These are phyloP conservation scores for Ceyx cyanopectus DNA, from an alignment of 2,113 vertebrate species.

Conservation along the genomic window DNA sequence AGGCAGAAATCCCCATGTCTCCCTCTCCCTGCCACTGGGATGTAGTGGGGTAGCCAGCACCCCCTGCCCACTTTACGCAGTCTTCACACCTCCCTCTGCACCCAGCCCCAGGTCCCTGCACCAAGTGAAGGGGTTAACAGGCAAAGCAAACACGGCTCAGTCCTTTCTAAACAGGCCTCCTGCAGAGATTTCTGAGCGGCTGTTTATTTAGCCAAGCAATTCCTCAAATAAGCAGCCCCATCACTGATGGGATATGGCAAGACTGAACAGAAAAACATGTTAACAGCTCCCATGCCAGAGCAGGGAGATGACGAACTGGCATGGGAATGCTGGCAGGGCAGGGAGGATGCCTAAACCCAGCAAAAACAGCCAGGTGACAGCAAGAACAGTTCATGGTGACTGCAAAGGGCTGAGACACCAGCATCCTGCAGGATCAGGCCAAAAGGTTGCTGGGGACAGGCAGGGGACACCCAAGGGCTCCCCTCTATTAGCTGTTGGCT, in stretches of 20 bases:
- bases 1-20: neutral
- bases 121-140: neutral
- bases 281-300: neutral
- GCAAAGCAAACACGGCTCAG: neutral
- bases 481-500: neutral
- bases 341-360: neutral
- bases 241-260: conserved; percentile 32
- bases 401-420: neutral
- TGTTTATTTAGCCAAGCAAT: conserved; percentile 37
- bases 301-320: neutral
- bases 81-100: fast-evolving
- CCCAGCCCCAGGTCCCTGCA: neutral
- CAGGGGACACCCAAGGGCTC: neutral
- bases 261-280: neutral
- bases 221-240: conserved; percentile 18
- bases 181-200: conserved; percentile 10
- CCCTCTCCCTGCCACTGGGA: neutral
- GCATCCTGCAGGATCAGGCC: neutral
- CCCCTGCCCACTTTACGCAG: neutral
- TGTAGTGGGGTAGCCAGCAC: too few species aligned
- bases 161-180: neutral
- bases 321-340: neutral
- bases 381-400: too few species aligned
- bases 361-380: neutral
- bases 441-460: neutral